Evolutionary conservation across 2,797 vertebrate species (phyloP), one percentile per base, ranked within the genome.

Genomic region (Sciurus vulgaris): DNA sequence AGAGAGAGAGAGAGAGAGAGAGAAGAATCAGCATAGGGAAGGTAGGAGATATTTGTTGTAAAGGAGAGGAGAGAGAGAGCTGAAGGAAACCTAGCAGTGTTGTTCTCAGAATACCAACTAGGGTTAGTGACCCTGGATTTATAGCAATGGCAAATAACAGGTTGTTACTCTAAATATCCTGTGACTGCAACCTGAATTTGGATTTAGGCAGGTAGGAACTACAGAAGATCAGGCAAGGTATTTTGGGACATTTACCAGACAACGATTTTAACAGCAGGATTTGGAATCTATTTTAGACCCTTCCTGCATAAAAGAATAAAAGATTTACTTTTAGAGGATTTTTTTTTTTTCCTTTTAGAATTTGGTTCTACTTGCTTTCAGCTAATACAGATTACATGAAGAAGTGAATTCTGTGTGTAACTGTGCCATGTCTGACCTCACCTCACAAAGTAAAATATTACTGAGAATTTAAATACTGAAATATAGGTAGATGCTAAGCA

Each of bases 331-430:
- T 76, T 81, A 61, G 33, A 3, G 49, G 9, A 9, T 61, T 9
- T 79, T 3, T 11, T 33, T 1, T 47, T 54, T 69, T 28, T n/a
- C 44, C 35, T 61, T 54, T 82, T 59, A 89, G 18, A 76, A 61
- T 78, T 84, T 94, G 69, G 3, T 85, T 85, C 77, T 87, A 24
- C 73, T 94, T 82, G 11, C n/a, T 85, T 94, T 59, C 12, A 84
- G 2, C 20, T 83, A 76, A 38, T 56, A 13, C 9, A 94, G 47
- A 61, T 82, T 30, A 86, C 20, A 41, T 17, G 69, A 35, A 65
- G 17, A 49, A 79, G 15, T 56, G 77, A 73, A 33, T 77, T 76
- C 22, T 87, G 20, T 51, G 4, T 77, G 17, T 61, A n/a, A 54
- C 51, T 91, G 61, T 77, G 24, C 54, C 18, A 33, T 28, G 28